These are phyloP conservation scores for Pachypanchax playfairii DNA, from an alignment of 2,113 vertebrate genomes.

Conservation along the genomic window DNA sequence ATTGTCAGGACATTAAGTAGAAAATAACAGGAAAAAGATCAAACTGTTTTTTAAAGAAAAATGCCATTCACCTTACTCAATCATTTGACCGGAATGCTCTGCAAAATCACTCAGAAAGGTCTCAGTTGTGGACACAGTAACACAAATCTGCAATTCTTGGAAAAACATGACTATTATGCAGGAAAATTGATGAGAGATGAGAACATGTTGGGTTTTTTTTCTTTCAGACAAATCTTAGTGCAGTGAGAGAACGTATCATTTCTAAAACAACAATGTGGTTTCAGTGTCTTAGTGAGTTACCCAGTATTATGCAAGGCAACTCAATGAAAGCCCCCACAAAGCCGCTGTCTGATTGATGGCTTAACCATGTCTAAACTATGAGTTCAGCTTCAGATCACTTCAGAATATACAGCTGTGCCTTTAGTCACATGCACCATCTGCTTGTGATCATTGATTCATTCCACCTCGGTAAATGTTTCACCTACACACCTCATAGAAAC, in stretches of 20 bases:
- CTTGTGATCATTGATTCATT: slow-evolving; percentile 45
- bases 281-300: slow-evolving; percentile 30
- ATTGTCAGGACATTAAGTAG: neutral
- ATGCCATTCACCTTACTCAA: slow-evolving; percentile 48
- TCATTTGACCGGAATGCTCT: slow-evolving; percentile 35
- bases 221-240: slow-evolving; percentile 20
- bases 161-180: slow-evolving; percentile 33
- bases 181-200: slow-evolving; percentile 53
- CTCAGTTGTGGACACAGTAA: slow-evolving; percentile 46
- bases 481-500: slow-evolving; percentile 29
- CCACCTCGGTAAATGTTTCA: slow-evolving; percentile 28
- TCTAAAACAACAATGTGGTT: slow-evolving; percentile 56
- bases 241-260: slow-evolving; percentile 23
- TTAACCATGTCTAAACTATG: slow-evolving; percentile 59
- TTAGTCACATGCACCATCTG: slow-evolving; percentile 51
- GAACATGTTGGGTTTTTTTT: slow-evolving; percentile 3
- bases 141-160: slow-evolving; percentile 51
- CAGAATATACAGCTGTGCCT: slow-evolving; percentile 55
- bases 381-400: slow-evolving; percentile 53
- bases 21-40: slow-evolving; percentile 23
- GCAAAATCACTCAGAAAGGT: slow-evolving; percentile 56
- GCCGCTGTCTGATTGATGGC: slow-evolving; percentile 41
- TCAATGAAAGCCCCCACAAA: slow-evolving; percentile 32
- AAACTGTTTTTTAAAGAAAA: slow-evolving; percentile 3
- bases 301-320: slow-evolving; percentile 33